These are phyloP conservation scores for Bagarius yarrelli DNA, from an alignment of 2,113 vertebrate species.

Conservation along the genomic window DNA sequence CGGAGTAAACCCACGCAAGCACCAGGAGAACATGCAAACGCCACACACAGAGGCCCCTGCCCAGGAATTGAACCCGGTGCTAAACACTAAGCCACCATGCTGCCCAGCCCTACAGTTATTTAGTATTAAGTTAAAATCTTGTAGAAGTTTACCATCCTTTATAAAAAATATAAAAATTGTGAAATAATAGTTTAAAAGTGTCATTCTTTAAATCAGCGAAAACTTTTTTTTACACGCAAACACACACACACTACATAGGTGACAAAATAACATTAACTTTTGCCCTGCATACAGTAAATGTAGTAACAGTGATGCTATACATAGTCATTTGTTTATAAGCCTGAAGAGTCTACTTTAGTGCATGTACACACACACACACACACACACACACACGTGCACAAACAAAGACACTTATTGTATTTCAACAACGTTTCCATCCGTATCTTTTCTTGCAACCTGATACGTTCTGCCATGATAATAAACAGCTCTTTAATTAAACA, in stretches of 20 bases:
- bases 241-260: neutral
- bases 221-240: neutral
- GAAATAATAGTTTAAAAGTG: neutral
- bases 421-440: slow-evolving; percentile 12
- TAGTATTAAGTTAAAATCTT: neutral
- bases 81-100: too few species aligned
- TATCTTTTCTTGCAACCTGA: slow-evolving; percentile 21
- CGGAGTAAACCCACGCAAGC: too few species aligned
- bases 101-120: too few species aligned
- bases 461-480: slow-evolving; percentile 25
- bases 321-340: neutral
- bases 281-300: neutral
- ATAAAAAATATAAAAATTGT: neutral
- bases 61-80: too few species aligned
- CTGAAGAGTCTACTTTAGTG: too few species aligned
- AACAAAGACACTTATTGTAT: slow-evolving; percentile 8
- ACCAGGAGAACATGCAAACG: too few species aligned
- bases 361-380: neutral
- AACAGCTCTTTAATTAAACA: slow-evolving; percentile 23
- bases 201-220: neutral
- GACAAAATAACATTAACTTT: neutral
- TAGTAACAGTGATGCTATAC: neutral
- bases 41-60: too few species aligned
- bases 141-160: neutral
- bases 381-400: neutral